Conservation (phyloP, 2,113 vertebrate species). For the Catharus minimus region DNA sequence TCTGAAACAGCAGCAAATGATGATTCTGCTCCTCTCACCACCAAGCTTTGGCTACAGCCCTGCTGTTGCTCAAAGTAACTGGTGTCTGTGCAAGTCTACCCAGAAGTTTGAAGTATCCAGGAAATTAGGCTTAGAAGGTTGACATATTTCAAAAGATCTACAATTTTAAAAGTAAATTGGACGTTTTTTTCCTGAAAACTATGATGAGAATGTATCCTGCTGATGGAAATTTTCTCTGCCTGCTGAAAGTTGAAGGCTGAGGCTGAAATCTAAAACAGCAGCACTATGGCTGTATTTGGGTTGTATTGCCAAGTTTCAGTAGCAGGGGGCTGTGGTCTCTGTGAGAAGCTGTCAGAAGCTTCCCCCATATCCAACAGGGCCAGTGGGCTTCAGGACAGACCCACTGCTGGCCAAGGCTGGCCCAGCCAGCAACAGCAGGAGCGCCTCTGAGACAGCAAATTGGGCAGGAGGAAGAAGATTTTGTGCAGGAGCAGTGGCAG, state of each 20-base stretch:
- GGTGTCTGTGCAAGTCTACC: background rate
- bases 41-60: background rate
- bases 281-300: accelerated
- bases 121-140: background rate
- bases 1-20: background rate
- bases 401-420: background rate
- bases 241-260: background rate
- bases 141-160: background rate
- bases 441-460: accelerated
- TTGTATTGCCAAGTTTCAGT: background rate
- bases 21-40: background rate
- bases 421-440: accelerated
- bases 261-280: background rate
- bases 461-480: background rate
- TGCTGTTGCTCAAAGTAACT: background rate
- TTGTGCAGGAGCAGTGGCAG: background rate
- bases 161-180: background rate
- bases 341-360: background rate
- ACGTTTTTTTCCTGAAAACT: background rate
- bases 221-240: background rate
- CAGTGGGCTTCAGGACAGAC: background rate
- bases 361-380: background rate
- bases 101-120: background rate
- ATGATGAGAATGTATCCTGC: background rate
- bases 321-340: background rate